Conservation (phyloP, 2,113 vertebrate species). For the Tenebrosternarchus preto region DNA sequence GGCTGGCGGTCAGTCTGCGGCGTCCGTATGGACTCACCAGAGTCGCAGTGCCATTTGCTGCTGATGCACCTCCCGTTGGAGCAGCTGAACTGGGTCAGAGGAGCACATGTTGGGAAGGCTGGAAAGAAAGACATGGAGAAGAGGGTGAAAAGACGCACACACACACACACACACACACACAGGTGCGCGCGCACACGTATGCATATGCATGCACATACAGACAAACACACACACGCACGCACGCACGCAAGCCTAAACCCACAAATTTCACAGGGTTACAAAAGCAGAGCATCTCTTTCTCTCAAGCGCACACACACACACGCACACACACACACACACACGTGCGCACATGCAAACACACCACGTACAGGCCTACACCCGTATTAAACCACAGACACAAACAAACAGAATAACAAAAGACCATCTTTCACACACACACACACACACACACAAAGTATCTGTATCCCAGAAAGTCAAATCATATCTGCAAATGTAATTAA, state of each 20-base stretch:
- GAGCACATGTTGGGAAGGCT: slow-evolving; percentile 87
- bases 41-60: slow-evolving; percentile 86
- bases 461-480: neutral
- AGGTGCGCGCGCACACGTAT: too few species aligned
- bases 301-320: neutral
- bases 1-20: neutral
- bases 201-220: neutral
- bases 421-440: neutral
- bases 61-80: slow-evolving; percentile 84
- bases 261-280: neutral
- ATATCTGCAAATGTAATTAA: neutral
- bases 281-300: neutral
- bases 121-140: slow-evolving; percentile 29
- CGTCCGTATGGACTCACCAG: slow-evolving; percentile 72
- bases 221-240: slow-evolving; percentile 21
- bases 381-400: slow-evolving; percentile 15
- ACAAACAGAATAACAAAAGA: neutral
- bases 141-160: neutral
- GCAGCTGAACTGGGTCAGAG: slow-evolving; percentile 81
- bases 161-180: too few species aligned
- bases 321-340: too few species aligned
- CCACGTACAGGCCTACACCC: slow-evolving; percentile 19
- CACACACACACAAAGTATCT: neutral
- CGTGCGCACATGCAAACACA: neutral
- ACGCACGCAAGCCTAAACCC: slow-evolving; percentile 12